Base-by-base conservation (phyloP, 2,113 vertebrate genomes). In the Cepphus grylle region DNA sequence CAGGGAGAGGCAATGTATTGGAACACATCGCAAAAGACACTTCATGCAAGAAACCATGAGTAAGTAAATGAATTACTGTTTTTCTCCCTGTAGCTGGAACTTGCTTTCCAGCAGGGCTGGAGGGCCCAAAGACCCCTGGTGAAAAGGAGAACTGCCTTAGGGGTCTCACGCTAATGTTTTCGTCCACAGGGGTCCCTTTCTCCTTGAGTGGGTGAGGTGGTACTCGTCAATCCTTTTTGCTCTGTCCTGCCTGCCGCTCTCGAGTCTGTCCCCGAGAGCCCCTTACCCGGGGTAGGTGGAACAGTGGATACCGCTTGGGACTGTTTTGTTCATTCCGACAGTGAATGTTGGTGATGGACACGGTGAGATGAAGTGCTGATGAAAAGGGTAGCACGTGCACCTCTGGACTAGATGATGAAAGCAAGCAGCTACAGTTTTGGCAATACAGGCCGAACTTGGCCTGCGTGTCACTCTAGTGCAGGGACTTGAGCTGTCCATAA, bases 11-110 rank as follows among this genome's bases (percentile, higher is more conserved):
- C 95, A 83, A 32, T 74, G 77, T 93, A 34, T 95, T 0, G 42
- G 88, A 95, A 95, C 91, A 72, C 91, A 66, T 53, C 72, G 91
- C 84, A 90, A 69, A 81, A 93, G 83, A 87, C 42, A 38, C 53
- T 71, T 85, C 9, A 38, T 89, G 94, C 40, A 27, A 82, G 83
- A 85, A 62, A 91, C 52, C 29, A 4, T 3, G 49, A 32, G 26
- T 32, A 81, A 90, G 49, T n/a, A 85, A 72, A 85, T 61, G 53
- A 87, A 40, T 22, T 72, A 56, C 3, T 30, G 11, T 32, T 81
- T 71, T 65, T 21, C 1, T 87, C 81, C 73, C 81, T 80, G 81
- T 83, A 79, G 66, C 56, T 90, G 70, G 66, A 43, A 43, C 38
- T 89, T 8, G 3, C 59, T 88, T 87, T 94, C 53, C 72, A 80